phyloP scores from a whole-genome alignment of 2,797 vertebrate genomes.

The Sebastes alutus region DNA sequence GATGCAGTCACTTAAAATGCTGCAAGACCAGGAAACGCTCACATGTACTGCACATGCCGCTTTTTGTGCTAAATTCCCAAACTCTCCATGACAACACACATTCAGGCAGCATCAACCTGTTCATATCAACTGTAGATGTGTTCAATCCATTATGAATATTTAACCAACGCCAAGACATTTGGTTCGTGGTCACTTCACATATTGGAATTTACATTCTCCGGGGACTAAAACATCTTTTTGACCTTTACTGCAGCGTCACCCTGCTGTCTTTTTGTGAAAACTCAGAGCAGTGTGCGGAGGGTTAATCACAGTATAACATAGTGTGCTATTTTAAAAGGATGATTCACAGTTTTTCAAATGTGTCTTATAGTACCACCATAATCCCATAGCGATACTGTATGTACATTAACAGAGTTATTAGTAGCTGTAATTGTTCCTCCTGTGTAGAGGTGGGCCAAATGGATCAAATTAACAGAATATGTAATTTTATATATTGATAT shows the following conservation, averaged over 20 bases:
- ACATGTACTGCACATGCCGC: no score
- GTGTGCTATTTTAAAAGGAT: not conserved
- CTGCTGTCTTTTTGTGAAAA: conserved; percentile 1
- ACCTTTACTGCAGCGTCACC: conserved; percentile 8
- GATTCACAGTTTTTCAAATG: not conserved
- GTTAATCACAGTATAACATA: not conserved
- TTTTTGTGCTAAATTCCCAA: not conserved
- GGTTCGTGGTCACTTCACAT: not conserved
- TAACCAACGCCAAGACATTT: conserved; percentile 8
- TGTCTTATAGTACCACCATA: not conserved
- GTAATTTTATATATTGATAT: not conserved
- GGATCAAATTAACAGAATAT: not conserved
- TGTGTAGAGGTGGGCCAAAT: not conserved
- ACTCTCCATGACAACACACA: not conserved
- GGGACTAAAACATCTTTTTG: not conserved
- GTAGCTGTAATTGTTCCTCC: not conserved
- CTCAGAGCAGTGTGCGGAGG: not conserved
- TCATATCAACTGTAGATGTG: not conserved
- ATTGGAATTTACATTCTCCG: conserved; percentile 2
- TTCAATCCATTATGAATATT: conserved; percentile 11
- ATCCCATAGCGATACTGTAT: not conserved
- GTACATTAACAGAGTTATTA: not conserved
- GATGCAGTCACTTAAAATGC: not conserved
- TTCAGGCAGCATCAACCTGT: not conserved
- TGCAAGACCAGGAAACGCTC: not conserved